phyloP scores from a whole-genome alignment of 2,888 invertebrate genomes.

The Altica lythri region DNA sequence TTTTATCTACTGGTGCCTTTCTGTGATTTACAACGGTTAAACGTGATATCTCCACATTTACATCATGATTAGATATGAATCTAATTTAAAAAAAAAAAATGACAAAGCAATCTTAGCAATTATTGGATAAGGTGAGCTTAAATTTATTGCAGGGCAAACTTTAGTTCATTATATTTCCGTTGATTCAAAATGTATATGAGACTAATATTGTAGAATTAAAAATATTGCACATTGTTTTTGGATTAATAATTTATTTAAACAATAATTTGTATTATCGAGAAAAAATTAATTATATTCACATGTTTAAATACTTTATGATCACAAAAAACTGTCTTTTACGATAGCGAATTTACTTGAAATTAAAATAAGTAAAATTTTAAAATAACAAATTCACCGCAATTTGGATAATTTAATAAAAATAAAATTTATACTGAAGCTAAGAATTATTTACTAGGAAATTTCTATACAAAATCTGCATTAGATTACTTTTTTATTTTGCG shows the following conservation, averaged over 20 bases:
- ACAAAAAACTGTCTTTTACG: too few species aligned
- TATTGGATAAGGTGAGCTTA: constrained; percentile 17
- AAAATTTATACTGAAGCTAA: too few species aligned
- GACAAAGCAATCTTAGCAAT: constrained; percentile 24
- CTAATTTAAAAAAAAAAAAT: constrained; percentile 2
- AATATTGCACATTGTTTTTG: neutral
- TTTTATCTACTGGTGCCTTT: constrained; percentile 58
- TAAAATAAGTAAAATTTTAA: too few species aligned
- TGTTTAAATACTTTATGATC: neutral
- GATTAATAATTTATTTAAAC: neutral
- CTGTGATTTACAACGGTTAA: constrained; percentile 46
- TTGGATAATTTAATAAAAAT: too few species aligned
- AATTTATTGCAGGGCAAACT: constrained; percentile 20
- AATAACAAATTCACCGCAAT: too few species aligned
- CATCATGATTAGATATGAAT: constrained; percentile 19
- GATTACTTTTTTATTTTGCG: too few species aligned
- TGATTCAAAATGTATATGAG: constrained; percentile 1
- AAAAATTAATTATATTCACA: too few species aligned
- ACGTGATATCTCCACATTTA: constrained; percentile 25
- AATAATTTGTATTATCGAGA: too few species aligned
- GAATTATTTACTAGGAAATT: too few species aligned
- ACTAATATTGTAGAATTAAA: neutral
- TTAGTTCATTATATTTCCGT: constrained; percentile 2
- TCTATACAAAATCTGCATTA: too few species aligned
- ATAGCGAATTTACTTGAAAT: too few species aligned